A percentile compares a stretch with the other conserved stretches of the same genome.
Conservation (phyloP, 2,797 vertebrate species). For the Rhincodon typus region DNA sequence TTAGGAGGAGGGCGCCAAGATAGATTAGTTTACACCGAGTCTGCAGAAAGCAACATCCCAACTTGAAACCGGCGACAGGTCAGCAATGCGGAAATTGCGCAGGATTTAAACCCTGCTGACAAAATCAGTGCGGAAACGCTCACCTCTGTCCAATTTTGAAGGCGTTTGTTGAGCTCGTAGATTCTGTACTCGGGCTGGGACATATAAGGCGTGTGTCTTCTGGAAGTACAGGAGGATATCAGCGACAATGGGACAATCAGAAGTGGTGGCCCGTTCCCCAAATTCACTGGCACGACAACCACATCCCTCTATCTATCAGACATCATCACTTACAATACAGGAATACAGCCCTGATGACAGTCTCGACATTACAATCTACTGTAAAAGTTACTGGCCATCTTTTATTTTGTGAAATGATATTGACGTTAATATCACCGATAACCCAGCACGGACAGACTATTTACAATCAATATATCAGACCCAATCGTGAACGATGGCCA, state of each 20-base stretch:
- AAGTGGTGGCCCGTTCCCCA: too few relatives aligned
- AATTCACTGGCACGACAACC: background rate
- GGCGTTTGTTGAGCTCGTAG: conserved; percentile 96
- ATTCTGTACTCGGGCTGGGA: conserved; percentile 99
- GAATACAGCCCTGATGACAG: background rate
- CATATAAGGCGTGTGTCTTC: conserved; percentile 96
- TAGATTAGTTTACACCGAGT: background rate
- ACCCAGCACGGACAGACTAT: background rate
- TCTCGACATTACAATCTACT: background rate
- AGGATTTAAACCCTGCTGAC: background rate
- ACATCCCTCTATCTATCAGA: background rate
- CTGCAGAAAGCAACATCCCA: background rate
- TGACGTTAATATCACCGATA: background rate
- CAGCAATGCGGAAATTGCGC: background rate
- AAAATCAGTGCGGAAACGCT: background rate
- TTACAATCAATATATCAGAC: background rate
- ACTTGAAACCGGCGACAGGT: background rate
- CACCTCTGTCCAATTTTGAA: conserved; percentile 99
- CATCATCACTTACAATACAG: background rate
- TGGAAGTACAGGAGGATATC: conserved; percentile 46
- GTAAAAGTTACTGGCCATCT: background rate
- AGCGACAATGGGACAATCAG: background rate
- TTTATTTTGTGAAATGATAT: too few relatives aligned
- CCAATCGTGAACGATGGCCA: too few relatives aligned
- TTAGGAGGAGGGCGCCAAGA: too few relatives aligned